Conservation (phyloP, 64 coral and sea anemone genomes). For the Stylophora pistillata region DNA sequence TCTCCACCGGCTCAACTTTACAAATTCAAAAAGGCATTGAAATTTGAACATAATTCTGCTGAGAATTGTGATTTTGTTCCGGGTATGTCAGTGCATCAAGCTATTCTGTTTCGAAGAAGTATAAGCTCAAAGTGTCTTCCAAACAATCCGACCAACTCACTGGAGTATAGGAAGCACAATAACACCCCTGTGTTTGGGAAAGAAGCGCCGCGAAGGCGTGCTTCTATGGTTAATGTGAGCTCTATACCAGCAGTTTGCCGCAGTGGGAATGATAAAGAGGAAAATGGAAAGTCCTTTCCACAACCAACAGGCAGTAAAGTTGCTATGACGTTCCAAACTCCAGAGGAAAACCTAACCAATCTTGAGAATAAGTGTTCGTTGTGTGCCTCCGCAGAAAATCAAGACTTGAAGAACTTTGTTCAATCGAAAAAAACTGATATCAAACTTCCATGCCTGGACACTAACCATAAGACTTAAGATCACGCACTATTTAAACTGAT, state of each 20-base stretch:
- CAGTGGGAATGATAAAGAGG: background rate
- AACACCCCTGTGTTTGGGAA: background rate
- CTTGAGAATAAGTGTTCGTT: background rate
- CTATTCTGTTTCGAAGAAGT: slow-evolving; percentile 5
- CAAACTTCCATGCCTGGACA: slow-evolving; percentile 15
- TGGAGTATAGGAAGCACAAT: slow-evolving; percentile 21
- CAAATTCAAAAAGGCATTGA: slow-evolving; percentile 14
- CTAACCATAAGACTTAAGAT: background rate
- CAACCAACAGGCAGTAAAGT: background rate
- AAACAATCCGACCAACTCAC: background rate
- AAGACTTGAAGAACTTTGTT: background rate
- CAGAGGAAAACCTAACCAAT: background rate
- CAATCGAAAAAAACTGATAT: slow-evolving; percentile 1
- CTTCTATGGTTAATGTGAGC: background rate
- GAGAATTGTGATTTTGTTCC: background rate
- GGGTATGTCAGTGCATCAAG: background rate
- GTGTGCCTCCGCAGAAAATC: background rate
- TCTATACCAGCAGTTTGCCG: background rate
- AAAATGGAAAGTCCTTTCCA: background rate
- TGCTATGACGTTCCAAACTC: background rate
- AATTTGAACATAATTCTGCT: background rate
- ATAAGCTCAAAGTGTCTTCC: background rate
- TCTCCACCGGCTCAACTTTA: slow-evolving; percentile 7
- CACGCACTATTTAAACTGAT: background rate
- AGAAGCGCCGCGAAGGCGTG: background rate